Conservation (phyloP, 2,888 invertebrate species). For the Stenichneumon culpator region DNA sequence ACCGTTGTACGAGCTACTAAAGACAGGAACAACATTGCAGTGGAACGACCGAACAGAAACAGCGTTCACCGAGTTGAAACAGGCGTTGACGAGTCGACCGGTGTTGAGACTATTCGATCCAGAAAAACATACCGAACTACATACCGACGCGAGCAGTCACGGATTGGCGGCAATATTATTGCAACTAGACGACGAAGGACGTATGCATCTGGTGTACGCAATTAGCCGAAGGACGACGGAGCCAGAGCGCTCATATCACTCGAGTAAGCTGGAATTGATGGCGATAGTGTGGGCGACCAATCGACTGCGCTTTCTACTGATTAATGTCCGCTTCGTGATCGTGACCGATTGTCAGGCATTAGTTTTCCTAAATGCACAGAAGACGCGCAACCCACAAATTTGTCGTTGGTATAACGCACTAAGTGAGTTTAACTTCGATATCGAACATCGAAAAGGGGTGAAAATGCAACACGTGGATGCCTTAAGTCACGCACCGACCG, state of each 20-base stretch:
- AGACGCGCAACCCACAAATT: constrained; percentile 70
- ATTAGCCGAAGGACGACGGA: constrained; percentile 76
- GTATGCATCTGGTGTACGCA: constrained; percentile 55
- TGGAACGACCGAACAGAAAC: constrained; percentile 35
- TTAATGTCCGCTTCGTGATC: constrained; percentile 68
- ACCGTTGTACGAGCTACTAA: constrained; percentile 60
- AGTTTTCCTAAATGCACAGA: constrained; percentile 68
- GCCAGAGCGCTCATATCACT: constrained; percentile 68
- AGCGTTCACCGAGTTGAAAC: constrained; percentile 28
- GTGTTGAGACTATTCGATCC: constrained; percentile 44
- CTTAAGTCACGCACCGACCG: constrained; percentile 30
- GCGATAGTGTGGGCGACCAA: constrained; percentile 70
- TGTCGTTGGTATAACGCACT: constrained; percentile 69
- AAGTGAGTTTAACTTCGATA: constrained; percentile 66
- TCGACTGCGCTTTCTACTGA: constrained; percentile 60
- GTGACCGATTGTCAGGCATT: constrained; percentile 74
- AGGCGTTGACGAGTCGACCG: constrained; percentile 20
- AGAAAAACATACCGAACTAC: constrained; percentile 61
- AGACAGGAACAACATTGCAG: constrained; percentile 36
- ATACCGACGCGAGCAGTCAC: constrained; percentile 66
- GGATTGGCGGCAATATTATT: constrained; percentile 67
- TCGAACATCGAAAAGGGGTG: constrained; percentile 10
- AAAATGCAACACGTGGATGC: constrained; percentile 39
- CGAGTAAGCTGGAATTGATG: constrained; percentile 74
- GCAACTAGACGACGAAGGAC: constrained; percentile 57